A percentile compares a stretch with the other conserved stretches of the same genome.
Evolutionary conservation across 2,113 vertebrate genomes (phyloP).

Genomic region (Meriones unguiculatus): DNA sequence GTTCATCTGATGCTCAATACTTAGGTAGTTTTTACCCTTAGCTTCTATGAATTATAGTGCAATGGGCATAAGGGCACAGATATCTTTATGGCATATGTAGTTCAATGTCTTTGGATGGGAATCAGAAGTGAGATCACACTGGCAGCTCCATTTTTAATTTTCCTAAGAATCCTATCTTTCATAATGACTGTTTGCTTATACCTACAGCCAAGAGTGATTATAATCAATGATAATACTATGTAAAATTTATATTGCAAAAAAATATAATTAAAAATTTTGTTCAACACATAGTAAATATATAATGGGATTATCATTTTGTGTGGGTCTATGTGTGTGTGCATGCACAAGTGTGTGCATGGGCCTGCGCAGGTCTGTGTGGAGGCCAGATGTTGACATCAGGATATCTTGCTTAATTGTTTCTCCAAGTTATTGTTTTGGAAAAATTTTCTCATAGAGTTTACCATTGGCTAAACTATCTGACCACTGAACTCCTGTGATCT

Average conservation of each 20-base stretch:
- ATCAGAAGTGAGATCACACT: background rate
- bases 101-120: background rate
- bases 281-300: background rate
- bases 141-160: background rate
- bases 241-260: background rate
- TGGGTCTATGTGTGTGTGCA: background rate
- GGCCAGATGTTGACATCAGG: background rate
- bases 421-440: background rate
- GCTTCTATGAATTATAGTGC: background rate
- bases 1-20: background rate
- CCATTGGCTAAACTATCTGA: background rate
- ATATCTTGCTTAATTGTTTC: background rate
- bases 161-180: background rate
- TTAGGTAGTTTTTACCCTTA: background rate
- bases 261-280: background rate
- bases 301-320: background rate
- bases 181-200: background rate
- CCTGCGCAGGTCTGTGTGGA: background rate
- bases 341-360: background rate
- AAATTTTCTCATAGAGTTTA: background rate
- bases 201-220: background rate
- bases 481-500: background rate
- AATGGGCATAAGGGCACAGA: rapidly evolving
- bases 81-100: background rate
- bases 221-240: background rate